Conservation (phyloP, 2,888 invertebrate genomes). For the Drosophila ezoana region DNA sequence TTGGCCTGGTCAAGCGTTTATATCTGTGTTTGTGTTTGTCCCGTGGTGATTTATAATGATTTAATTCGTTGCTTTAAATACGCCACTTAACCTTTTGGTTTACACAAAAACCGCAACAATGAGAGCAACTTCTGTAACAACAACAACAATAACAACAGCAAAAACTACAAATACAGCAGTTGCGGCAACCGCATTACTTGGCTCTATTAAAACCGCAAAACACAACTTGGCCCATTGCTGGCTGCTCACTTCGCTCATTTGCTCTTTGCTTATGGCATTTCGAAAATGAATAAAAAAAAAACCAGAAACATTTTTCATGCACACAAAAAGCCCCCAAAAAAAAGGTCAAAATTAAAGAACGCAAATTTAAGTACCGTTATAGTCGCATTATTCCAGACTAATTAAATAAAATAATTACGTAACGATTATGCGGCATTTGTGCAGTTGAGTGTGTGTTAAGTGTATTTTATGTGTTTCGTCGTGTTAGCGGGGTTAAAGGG, state of each 20-base stretch:
- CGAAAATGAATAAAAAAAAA: slow-evolving; percentile 20
- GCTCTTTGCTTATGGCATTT: slow-evolving; percentile 36
- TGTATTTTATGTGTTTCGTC: neutral
- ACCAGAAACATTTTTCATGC: slow-evolving; percentile 7
- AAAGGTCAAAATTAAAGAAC: slow-evolving; percentile 44
- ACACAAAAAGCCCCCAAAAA: slow-evolving; percentile 16
- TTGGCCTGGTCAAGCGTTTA: slow-evolving; percentile 1
- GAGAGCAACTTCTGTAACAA: slow-evolving; percentile 53
- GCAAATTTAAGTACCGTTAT: slow-evolving; percentile 24
- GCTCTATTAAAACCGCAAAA: slow-evolving; percentile 76
- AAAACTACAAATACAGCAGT: slow-evolving; percentile 37
- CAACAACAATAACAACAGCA: slow-evolving; percentile 26
- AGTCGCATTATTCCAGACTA: slow-evolving; percentile 47
- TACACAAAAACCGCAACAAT: slow-evolving; percentile 72
- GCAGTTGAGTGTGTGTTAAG: slow-evolving; percentile 12
- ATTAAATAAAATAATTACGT: slow-evolving; percentile 57
- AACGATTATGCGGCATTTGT: slow-evolving; percentile 58
- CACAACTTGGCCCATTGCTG: slow-evolving; percentile 36
- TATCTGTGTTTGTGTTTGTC: slow-evolving; percentile 15
- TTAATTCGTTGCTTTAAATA: slow-evolving; percentile 66
- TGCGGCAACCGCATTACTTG: slow-evolving; percentile 70
- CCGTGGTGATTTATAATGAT: slow-evolving; percentile 50
- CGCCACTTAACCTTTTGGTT: slow-evolving; percentile 67
- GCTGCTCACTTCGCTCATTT: slow-evolving; percentile 23
- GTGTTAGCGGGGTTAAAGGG: neutral